Evolutionary conservation across 2,797 vertebrate species (phyloP).

Genomic region (Hemibagrus guttatus): DNA sequence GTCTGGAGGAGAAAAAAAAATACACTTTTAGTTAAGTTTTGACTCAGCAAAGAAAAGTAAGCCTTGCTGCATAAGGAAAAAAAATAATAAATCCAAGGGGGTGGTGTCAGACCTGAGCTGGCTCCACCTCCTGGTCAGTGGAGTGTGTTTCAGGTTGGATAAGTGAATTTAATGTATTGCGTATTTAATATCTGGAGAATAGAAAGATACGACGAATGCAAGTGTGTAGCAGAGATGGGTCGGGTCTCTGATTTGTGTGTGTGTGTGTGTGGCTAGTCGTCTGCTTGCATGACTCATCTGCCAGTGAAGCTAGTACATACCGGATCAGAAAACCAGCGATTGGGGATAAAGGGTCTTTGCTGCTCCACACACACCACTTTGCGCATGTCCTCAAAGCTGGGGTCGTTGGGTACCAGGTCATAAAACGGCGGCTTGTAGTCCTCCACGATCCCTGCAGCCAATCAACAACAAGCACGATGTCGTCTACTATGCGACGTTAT

Average conservation of each 20-base stretch:
- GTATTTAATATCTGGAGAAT: not conserved
- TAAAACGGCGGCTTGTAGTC: slow-evolving; percentile 84
- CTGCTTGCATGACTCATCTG: no score
- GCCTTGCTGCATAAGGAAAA: no score
- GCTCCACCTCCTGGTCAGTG: no score
- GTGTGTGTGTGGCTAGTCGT: no score
- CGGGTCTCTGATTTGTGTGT: no score
- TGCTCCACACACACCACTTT: slow-evolving; percentile 85
- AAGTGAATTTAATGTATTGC: no score
- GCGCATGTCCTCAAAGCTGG: slow-evolving; percentile 85
- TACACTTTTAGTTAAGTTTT: not conserved
- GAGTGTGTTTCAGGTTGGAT: no score
- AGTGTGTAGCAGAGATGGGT: not conserved
- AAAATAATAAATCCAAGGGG: no score
- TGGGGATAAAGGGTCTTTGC: slow-evolving; percentile 82
- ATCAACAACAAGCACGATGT: not conserved
- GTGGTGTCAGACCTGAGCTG: no score
- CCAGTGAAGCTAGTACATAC: slow-evolving; percentile 62
- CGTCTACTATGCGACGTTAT: no score
- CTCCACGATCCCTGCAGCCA: slow-evolving; percentile 76
- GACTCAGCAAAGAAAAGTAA: not conserved
- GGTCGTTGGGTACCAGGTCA: slow-evolving; percentile 82
- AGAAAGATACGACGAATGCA: not conserved
- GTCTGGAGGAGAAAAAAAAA: slow-evolving; percentile 63
- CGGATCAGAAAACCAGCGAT: slow-evolving; percentile 84